Conservation (phyloP, 2,113 vertebrate species). For the Brienomyrus longianalis region DNA sequence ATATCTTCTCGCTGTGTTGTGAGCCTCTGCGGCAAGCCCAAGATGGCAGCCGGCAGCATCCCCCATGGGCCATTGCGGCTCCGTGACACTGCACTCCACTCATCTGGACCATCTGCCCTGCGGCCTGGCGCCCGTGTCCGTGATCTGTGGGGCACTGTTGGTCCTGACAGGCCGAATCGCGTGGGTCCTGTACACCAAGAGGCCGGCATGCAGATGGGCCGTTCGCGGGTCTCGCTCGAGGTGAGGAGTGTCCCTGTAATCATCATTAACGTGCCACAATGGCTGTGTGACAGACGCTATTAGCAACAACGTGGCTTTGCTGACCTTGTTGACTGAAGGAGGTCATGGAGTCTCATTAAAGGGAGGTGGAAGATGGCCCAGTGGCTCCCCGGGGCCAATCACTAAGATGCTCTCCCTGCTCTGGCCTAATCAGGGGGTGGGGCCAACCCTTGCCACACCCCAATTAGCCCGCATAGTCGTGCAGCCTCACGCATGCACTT, state of each 20-base stretch:
- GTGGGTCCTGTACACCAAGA: neutral
- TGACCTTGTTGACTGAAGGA: slow-evolving; percentile 72
- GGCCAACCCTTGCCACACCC: slow-evolving; percentile 28
- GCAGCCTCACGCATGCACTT: neutral
- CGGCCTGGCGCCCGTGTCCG: neutral
- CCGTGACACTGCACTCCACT: neutral
- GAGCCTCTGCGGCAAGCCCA: neutral
- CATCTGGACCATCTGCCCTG: neutral
- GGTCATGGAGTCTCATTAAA: slow-evolving; percentile 74
- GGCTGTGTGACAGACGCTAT: slow-evolving; percentile 1
- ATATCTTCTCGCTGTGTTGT: neutral
- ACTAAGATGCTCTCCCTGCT: slow-evolving; percentile 60
- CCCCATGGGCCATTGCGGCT: neutral
- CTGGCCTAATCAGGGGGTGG: slow-evolving; percentile 62
- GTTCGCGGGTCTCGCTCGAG: neutral
- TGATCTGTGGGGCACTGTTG: neutral
- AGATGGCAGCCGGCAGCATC: neutral
- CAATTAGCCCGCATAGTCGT: slow-evolving; percentile 19
- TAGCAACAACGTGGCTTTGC: slow-evolving; percentile 44
- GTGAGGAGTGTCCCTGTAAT: slow-evolving; percentile 1
- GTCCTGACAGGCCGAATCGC: neutral
- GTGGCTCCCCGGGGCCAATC: slow-evolving; percentile 70
- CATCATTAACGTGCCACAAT: neutral
- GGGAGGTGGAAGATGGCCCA: slow-evolving; percentile 67
- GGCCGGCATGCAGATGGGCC: neutral